Conservation (phyloP, 2,113 vertebrate genomes). For the Spizaetus ornatus region DNA sequence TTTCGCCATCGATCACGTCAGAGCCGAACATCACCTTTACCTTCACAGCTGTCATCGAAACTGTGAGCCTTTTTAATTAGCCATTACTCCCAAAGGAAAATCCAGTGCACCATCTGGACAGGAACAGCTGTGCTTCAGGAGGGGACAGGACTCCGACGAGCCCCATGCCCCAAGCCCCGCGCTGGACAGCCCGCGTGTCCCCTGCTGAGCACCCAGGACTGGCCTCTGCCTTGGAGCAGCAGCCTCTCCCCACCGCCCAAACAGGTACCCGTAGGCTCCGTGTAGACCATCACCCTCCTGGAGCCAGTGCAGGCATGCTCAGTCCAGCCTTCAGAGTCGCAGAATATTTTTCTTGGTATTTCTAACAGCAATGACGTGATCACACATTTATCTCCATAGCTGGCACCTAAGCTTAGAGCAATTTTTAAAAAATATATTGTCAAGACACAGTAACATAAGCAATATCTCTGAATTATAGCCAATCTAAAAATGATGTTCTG, state of each 20-base stretch:
- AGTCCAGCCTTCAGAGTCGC: neutral
- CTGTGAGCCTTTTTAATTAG: neutral
- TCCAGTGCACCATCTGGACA: neutral
- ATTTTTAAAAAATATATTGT: neutral
- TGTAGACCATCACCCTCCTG: neutral
- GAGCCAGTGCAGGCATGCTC: neutral
- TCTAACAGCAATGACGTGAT: neutral
- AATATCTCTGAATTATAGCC: neutral
- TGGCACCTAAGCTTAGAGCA: neutral
- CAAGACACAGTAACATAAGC: neutral
- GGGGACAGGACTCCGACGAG: neutral
- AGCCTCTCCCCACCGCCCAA: neutral
- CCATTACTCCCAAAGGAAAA: neutral
- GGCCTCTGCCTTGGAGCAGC: neutral
- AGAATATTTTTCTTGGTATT: neutral
- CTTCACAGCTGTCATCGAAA: neutral
- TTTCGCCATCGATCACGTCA: neutral
- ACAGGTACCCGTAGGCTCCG: neutral
- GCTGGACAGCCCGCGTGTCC: fast-evolving
- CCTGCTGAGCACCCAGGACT: neutral
- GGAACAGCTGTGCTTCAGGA: neutral
- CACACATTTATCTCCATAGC: neutral
- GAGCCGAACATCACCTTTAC: neutral
- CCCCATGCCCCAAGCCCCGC: neutral
- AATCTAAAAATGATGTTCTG: neutral